Base-by-base conservation (phyloP, 2,113 vertebrate genomes). In the Ochotona curzoniae region DNA sequence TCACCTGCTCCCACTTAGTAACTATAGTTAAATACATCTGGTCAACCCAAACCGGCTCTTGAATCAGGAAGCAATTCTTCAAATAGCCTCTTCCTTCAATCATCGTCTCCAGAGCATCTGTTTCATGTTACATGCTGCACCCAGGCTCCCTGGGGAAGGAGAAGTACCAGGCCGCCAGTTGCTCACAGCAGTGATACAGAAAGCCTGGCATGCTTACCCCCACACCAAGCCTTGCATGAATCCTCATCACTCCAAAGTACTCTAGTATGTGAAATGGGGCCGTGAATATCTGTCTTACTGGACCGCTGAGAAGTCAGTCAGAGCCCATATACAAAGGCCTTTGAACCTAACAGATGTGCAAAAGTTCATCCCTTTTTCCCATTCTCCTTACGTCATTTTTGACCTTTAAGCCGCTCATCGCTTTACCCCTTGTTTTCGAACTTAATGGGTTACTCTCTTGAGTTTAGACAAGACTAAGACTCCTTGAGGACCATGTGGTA, bases 51-150 rank as follows among this genome's bases (percentile, higher is more conserved):
- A 44, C 70, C 20, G 23, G 26, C 4, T 83, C 80, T 87, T 54
- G 63, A 60, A 69, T 63, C 80, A 71, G 61, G 80, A 95, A 89
- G 87, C 80, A 38, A 63, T 89, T 38, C 78, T 87, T 86, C 91
- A 71, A 30, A 83, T 0, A 32, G 35, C n/a, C 30, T 79, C 38
- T 88, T 63, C 57, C 54, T 75, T 78, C 44, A 21, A 0, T 93
- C 93, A 89, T n/a, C 74, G 14, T 25, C 64, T 30, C 30, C 30
- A 35, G 15, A 90, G 87, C n/a, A 61, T 13, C 61, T 57, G 3
- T 18, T 90, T 74, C n/a, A 18, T 5, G 17, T 17, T 71, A 49
- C 74, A 69, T 8, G 14, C 30, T 35, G 7, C 15, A 47, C 32
- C 23, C 4, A 3, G 57, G 32, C 21, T 64, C 80, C 54, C 61